These are phyloP conservation scores for Lordiphosa mommai DNA, from an alignment of 1,140 invertebrate genomes.

Conservation along the genomic window DNA sequence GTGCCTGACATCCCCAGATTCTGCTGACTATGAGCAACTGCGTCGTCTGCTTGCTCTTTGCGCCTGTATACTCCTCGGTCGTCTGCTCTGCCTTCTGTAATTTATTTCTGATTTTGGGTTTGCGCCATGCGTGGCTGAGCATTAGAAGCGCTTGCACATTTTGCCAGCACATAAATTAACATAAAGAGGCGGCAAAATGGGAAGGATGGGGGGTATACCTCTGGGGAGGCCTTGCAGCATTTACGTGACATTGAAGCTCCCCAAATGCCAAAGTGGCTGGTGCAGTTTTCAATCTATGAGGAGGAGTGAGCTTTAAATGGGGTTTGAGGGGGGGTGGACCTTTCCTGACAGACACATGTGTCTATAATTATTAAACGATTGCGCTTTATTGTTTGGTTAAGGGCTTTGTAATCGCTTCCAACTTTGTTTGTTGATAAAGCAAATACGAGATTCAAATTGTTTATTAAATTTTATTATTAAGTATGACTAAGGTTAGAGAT, in stretches of 20 bases:
- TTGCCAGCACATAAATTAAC: slow-evolving; percentile 76
- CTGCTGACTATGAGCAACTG: slow-evolving; percentile 60
- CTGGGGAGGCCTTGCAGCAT: slow-evolving; percentile 50
- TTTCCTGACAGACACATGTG: slow-evolving; percentile 45
- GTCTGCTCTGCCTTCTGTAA: slow-evolving; percentile 37
- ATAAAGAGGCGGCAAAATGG: slow-evolving; percentile 54
- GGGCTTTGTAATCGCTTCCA: slow-evolving; percentile 12
- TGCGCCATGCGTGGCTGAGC: slow-evolving; percentile 70
- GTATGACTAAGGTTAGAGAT: no score
- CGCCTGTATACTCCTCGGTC: neutral
- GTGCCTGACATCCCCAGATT: slow-evolving; percentile 17
- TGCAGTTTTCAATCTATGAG: slow-evolving; percentile 54
- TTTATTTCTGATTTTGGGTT: slow-evolving; percentile 72
- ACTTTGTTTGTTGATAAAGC: slow-evolving; percentile 17
- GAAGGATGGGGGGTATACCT: slow-evolving; percentile 3
- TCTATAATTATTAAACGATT: slow-evolving; percentile 7
- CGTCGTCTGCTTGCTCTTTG: slow-evolving; percentile 3
- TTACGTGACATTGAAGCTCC: slow-evolving; percentile 69
- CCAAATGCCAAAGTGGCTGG: slow-evolving; percentile 45
- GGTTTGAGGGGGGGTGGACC: slow-evolving; percentile 5
- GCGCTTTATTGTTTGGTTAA: slow-evolving; percentile 21
- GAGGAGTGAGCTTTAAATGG: slow-evolving; percentile 20
- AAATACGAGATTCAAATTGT: slow-evolving; percentile 15
- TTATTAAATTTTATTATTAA: neutral
- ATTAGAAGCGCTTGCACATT: slow-evolving; percentile 70